Base-by-base conservation (phyloP, 1,140 invertebrate genomes). In the Coenobita brevimanus region DNA sequence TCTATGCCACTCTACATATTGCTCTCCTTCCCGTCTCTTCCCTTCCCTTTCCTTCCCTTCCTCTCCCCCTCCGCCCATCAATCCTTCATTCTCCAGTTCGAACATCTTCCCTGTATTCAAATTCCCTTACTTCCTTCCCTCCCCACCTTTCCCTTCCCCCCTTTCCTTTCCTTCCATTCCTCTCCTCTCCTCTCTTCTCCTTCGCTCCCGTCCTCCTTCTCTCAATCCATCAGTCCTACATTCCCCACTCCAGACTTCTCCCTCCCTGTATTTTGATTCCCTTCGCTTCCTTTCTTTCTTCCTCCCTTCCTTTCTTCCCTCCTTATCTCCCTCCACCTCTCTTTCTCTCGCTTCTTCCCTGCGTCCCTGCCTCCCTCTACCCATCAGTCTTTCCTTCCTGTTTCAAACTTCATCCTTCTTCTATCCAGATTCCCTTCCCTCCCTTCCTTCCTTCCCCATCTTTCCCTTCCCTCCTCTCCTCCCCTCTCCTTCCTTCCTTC, bases 401-500 rank as follows among this genome's bases (percentile, higher is more conserved):
- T 33, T 83, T 54, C 38, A 54, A 33, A 38, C 57, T 27, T 57
- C 46, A 36, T 75, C 64, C 38, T 67, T 62, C 13, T 60, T 36
- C 69, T 85, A 76, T 76, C 78, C n/a, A n/a, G n/a, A n/a, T n/a
- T n/a, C n/a, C n/a, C n/a, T n/a, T 38, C 2, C 36, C 13, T 38
- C 38, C 36, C 38, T 38, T 4, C 36, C 38, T 13, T 41, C 36
- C 13, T 38, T 41, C 24, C 17, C 4, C 38, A 27, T 36, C 36
- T 4, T 17, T 3, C 21, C 27, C 36, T 21, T 50, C 43, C 38
- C 43, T 33, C 57, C 60, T 38, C 81, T 41, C 81, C 41, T 60
- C 38, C 60, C 69, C 81, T 83, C 81, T 83, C 81, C 41, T 62
- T 82, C 80, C 57, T 30, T 64, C 54, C 64, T 57, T 33, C 80